Conservation (phyloP, 2,888 invertebrate species). For the Folsomia manolachei region DNA sequence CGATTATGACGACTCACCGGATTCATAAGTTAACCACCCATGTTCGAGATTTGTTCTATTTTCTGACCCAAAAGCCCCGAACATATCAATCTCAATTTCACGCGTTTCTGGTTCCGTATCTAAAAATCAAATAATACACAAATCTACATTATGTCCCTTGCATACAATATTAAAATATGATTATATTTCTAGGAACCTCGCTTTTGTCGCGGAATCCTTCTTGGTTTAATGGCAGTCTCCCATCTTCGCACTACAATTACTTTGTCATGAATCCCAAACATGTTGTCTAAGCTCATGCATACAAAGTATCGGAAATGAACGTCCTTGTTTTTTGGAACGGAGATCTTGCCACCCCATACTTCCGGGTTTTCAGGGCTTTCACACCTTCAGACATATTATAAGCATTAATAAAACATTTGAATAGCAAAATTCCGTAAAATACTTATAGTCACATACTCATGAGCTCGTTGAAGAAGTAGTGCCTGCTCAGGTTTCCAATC, state of each 20-base stretch:
- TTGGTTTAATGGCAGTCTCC: slow-evolving; percentile 74
- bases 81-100: slow-evolving; percentile 53
- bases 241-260: slow-evolving; percentile 68
- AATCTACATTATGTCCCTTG: not conserved
- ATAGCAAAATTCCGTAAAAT: not conserved
- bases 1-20: too few relatives aligned
- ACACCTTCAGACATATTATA: slow-evolving; percentile 45
- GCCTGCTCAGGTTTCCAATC: slow-evolving; percentile 67
- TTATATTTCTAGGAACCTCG: not conserved
- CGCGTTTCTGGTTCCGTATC: not conserved
- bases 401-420: slow-evolving; percentile 2
- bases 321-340: slow-evolving; percentile 65
- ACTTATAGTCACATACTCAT: slow-evolving; percentile 30
- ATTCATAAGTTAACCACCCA: slow-evolving; percentile 82
- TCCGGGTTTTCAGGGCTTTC: slow-evolving; percentile 49
- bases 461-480: slow-evolving; percentile 57
- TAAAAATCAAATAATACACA: not conserved
- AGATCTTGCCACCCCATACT: slow-evolving; percentile 65
- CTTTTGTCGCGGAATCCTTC: slow-evolving; percentile 52
- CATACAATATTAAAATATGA: not conserved
- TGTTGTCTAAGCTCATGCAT: slow-evolving; percentile 65
- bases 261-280: slow-evolving; percentile 55
- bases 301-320: slow-evolving; percentile 69
- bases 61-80: slow-evolving; percentile 62
- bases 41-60: slow-evolving; percentile 61